phyloP scores from a whole-genome alignment of 2,888 invertebrate genomes.

The Andrena bicolor region DNA sequence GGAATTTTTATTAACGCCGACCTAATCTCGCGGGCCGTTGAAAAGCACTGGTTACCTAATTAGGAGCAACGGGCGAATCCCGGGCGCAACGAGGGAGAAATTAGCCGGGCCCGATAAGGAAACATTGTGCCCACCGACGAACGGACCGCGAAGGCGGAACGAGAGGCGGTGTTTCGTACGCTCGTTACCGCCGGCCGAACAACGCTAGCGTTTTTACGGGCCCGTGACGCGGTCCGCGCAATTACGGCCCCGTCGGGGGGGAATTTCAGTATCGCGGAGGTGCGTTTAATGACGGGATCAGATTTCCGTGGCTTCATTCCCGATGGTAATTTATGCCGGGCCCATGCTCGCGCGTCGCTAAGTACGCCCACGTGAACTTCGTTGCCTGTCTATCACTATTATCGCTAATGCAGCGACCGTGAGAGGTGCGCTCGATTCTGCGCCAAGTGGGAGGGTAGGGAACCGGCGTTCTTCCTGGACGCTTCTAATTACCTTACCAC shows the following conservation, averaged over 20 bases:
- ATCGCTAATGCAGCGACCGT: slow-evolving; percentile 67
- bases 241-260: slow-evolving; percentile 52
- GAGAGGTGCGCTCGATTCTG: slow-evolving; percentile 35
- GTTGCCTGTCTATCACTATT: slow-evolving; percentile 73
- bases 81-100: slow-evolving; percentile 35
- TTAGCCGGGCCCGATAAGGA: slow-evolving; percentile 53
- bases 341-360: slow-evolving; percentile 65
- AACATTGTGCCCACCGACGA: slow-evolving; percentile 38
- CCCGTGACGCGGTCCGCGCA: slow-evolving; percentile 37
- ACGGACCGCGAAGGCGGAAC: slow-evolving; percentile 28
- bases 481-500: slow-evolving; percentile 49
- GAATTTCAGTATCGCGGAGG: slow-evolving; percentile 64
- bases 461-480: slow-evolving; percentile 1
- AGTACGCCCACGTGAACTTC: slow-evolving; percentile 71
- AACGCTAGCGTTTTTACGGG: slow-evolving; percentile 19
- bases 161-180: slow-evolving; percentile 36
- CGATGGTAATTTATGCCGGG: slow-evolving; percentile 72
- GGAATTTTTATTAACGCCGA: slow-evolving; percentile 7
- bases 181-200: slow-evolving; percentile 38
- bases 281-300: slow-evolving; percentile 72
- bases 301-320: slow-evolving; percentile 70
- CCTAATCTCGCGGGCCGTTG: background rate
- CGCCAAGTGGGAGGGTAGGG: background rate
- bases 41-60: slow-evolving; percentile 5
- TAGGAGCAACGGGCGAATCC: background rate